A percentile compares a stretch with the other conserved stretches of the same genome.
Conservation (phyloP, 2,888 invertebrate species). For the Drosophila austrosaltans region DNA sequence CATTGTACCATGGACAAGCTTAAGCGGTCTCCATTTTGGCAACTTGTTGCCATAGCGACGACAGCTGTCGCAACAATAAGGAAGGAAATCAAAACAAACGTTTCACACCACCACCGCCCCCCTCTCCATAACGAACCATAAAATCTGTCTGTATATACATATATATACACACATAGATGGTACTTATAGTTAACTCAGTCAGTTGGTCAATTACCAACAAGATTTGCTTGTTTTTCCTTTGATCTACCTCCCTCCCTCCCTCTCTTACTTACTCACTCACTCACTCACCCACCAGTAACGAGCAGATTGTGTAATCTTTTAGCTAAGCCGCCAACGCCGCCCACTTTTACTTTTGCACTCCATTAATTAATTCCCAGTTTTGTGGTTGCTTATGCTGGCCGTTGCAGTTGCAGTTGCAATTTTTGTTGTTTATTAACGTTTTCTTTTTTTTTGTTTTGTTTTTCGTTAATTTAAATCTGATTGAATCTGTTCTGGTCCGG, state of each 20-base stretch:
- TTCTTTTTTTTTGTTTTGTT: too few species aligned
- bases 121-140: background rate
- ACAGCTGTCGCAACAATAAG: conserved; percentile 55
- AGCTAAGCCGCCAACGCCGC: conserved; percentile 18
- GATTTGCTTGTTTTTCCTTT: conserved; percentile 5
- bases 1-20: background rate
- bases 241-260: background rate
- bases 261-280: background rate
- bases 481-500: background rate
- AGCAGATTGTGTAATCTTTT: conserved; percentile 18
- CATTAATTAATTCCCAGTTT: conserved; percentile 19
- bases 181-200: conserved; percentile 25
- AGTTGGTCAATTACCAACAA: conserved; percentile 32
- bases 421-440: background rate
- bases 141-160: background rate
- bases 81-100: conserved; percentile 55
- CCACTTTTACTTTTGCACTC: conserved; percentile 33
- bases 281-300: background rate
- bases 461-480: background rate
- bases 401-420: background rate
- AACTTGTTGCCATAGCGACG: conserved; percentile 38
- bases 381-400: background rate
- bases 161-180: background rate
- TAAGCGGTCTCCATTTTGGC: conserved; percentile 20
- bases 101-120: background rate